Evolutionary conservation across 2,888 invertebrate genomes (phyloP), one percentile per base, ranked within the genome.

Genomic region (Melanostoma scalare): DNA sequence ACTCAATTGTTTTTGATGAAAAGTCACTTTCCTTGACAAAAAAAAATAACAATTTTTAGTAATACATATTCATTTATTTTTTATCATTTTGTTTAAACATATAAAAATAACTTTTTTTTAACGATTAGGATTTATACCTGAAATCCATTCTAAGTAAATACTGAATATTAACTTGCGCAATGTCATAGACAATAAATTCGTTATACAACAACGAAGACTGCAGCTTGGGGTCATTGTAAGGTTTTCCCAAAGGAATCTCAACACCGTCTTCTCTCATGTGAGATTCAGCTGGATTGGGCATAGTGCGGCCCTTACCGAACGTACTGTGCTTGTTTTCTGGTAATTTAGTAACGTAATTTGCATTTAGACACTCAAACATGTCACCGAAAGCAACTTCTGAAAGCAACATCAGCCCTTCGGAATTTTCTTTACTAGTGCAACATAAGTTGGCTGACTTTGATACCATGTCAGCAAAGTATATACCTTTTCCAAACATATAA

Each of bases 401-500:
- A 0, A 99, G 93, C 88, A 99, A 89, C 92, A 99, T 89, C 48
- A 99, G 90, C 38, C 98, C 99, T n/a, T 94, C 94, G 0, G 95
- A 93, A 89, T 94, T 94, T 31, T 89, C 88, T 8, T 92, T 92
- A 86, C 92, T 94, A 2, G 98, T 96, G 89, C 94, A 94, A 92
- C 99, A 99, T 91, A 99, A 99, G 92, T 99, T 99, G 6, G 99
- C 99, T 0, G 98, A 98, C 90, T 99, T 99, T 5, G 98, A 97
- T 1, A 99, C 98, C 98, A 99, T 99, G 91, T 99, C 99, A 6
- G 99, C 99, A 92, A 99, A 99, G 92, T 98, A 98, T 74, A 97
- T 94, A 89, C 99, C 99, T 92, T 99, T 99, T 82, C 99, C 99
- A 91, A 99, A 99, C 99, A 99, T 99, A 92, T 97, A 97, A 86